A percentile compares a stretch with the other conserved stretches of the same genome.
phyloP scores from a whole-genome alignment of 1,140 invertebrate genomes.

The Cydia pomonella region DNA sequence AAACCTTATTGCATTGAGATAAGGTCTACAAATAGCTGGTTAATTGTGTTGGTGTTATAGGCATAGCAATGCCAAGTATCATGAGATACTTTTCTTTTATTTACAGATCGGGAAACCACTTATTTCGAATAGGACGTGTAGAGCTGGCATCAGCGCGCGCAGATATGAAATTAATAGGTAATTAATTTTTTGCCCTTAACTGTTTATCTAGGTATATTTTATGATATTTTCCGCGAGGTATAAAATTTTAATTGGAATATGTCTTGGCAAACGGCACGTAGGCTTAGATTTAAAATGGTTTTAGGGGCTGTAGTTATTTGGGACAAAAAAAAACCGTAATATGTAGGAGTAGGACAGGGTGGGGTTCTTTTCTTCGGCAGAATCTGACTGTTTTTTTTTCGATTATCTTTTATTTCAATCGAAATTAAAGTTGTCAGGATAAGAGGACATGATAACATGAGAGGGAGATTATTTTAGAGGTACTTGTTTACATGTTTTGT shows the following conservation, averaged over 20 bases:
- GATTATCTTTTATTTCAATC: too few species aligned
- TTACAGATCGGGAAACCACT: constrained; percentile 23
- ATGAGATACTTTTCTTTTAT: constrained; percentile 32
- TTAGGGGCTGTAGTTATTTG: not conserved
- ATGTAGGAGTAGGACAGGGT: too few species aligned
- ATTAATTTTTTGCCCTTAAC: constrained; percentile 8
- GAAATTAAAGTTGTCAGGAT: too few species aligned
- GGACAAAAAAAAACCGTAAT: not conserved
- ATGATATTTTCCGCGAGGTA: not conserved
- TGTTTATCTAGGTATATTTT: not conserved
- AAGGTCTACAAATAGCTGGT: not conserved
- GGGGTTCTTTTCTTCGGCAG: too few species aligned
- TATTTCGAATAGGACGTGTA: constrained; percentile 21
- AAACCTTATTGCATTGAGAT: too few species aligned
- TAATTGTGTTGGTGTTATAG: not conserved
- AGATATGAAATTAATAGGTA: constrained; percentile 34
- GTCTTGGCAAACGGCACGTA: not conserved
- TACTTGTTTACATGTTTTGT: too few species aligned
- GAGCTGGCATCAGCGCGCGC: constrained; percentile 19
- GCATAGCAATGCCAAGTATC: constrained; percentile 31
- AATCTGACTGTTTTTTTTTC: too few species aligned
- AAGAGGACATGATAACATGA: too few species aligned
- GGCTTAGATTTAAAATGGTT: not conserved
- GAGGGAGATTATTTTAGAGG: too few species aligned
- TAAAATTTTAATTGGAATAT: not conserved